Evolutionary conservation across 1,140 invertebrate genomes (phyloP), one percentile per base, ranked within the genome.

Genomic region (Zaprionus gabonicus): DNA sequence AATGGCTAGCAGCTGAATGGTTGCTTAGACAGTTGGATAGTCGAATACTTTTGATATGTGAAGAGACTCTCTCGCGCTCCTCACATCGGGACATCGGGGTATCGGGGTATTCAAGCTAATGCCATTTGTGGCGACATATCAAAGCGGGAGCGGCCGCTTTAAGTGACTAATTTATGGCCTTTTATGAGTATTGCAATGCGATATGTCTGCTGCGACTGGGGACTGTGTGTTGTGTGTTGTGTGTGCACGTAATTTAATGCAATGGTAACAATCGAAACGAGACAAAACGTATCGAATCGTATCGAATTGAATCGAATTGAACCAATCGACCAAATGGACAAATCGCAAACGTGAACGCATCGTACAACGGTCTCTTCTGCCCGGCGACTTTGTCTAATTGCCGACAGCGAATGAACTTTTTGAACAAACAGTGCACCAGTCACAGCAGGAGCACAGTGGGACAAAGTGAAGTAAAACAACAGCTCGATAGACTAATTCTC

Each of bases 161-260:
- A 84, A 88, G 81, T 88, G 84, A 90, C 85, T 90, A 88, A 88
- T 88, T 88, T 88, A 88, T 88, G 85, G 85, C 84, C 84, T 90
- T 88, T 88, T 88, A 90, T 88, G 84, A 72, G 73, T 60, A n/a
- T 68, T 68, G 81, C 81, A 15, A 60, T 59, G 69, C 74, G 69
- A 76, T 76, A 76, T 71, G 73, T 63, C 49, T 20, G 1, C 49
- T 20, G 1, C 38, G 28, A 15, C 23, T 51, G n/a, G 23, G 13
- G 51, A 56, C 63, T 56, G 15, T 70, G n/a, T 20, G 1, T 23
- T 23, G 23, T 23, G 23, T 23, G 23, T 41, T 51, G 51, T 80
- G 38, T 66, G 66, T 70, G 81, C 82, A 68, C 69, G 73, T 71
- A 65, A 85, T 82, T 71, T 71, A 85, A 80, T 71, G 81, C 70